Conservation (phyloP, 2,888 invertebrate species). For the Bimastos eiseni region DNA sequence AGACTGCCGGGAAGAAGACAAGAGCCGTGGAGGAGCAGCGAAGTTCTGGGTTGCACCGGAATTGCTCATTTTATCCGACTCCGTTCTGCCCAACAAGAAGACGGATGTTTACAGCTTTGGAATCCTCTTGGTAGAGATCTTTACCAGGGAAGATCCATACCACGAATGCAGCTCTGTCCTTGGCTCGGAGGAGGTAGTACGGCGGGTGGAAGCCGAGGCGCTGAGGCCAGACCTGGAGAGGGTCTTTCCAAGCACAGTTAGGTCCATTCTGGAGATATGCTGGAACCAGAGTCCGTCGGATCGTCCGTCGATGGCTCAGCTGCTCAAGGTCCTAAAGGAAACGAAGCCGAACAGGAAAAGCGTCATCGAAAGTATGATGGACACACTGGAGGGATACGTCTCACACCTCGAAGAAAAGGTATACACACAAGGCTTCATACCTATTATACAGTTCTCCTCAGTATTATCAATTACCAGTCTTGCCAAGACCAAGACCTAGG, state of each 20-base stretch:
- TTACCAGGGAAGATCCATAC: constrained; percentile 48
- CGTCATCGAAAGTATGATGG: constrained; percentile 58
- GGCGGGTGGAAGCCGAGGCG: not conserved
- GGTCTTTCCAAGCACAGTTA: not conserved
- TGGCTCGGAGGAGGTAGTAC: constrained; percentile 42
- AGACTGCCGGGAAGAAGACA: not conserved
- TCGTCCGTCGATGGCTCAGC: constrained; percentile 46
- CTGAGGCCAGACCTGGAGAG: constrained; percentile 19
- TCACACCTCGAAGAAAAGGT: constrained; percentile 53
- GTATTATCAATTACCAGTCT: too few relatives aligned
- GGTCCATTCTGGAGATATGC: constrained; percentile 47
- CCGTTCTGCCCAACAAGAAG: constrained; percentile 31
- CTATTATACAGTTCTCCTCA: too few relatives aligned
- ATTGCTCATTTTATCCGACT: not conserved
- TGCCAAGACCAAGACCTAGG: too few relatives aligned
- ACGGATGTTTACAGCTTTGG: constrained; percentile 48
- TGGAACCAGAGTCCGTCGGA: constrained; percentile 49
- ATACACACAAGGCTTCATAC: too few relatives aligned
- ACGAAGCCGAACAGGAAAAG: constrained; percentile 46
- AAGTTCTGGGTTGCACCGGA: not conserved
- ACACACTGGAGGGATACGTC: constrained; percentile 56
- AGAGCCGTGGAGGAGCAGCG: not conserved
- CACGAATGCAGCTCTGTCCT: constrained; percentile 36
- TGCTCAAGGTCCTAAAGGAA: constrained; percentile 39
- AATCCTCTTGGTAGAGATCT: constrained; percentile 48